A percentile compares a stretch with the other conserved stretches of the same genome.
phyloP scores from a whole-genome alignment of 2,797 vertebrate genomes.

The Delichon dasypus region DNA sequence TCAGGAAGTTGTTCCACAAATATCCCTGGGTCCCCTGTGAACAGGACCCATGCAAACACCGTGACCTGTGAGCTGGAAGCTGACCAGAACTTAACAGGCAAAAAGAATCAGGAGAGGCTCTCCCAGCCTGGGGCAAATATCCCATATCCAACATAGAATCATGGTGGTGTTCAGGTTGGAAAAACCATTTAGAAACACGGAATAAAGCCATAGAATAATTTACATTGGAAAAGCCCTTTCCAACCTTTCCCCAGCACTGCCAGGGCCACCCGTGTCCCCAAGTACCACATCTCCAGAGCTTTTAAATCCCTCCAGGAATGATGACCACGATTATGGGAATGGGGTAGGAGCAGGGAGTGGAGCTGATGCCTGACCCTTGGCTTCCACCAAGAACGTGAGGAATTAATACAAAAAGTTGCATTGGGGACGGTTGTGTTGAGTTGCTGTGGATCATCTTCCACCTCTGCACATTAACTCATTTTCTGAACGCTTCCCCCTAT shows the following conservation, averaged over 20 bases:
- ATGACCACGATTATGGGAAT: not conserved
- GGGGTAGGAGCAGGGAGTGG: not conserved
- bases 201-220: fast-evolving
- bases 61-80: not conserved
- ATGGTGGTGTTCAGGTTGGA: not conserved
- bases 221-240: not conserved
- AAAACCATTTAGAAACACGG: not conserved
- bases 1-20: not conserved
- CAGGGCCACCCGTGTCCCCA: not conserved
- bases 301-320: not conserved
- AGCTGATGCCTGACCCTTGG: not conserved
- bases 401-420: not conserved
- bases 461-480: not conserved
- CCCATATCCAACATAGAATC: not conserved
- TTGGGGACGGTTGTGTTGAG: fast-evolving
- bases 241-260: not conserved
- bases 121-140: not conserved
- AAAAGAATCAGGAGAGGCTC: not conserved
- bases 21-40: not conserved
- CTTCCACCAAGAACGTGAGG: not conserved
- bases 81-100: not conserved
- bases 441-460: not conserved
- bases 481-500: not conserved
- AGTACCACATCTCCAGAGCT: not conserved
- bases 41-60: fast-evolving